phyloP scores from a whole-genome alignment of 2,113 vertebrate genomes.

The Syngnathus scovelli region DNA sequence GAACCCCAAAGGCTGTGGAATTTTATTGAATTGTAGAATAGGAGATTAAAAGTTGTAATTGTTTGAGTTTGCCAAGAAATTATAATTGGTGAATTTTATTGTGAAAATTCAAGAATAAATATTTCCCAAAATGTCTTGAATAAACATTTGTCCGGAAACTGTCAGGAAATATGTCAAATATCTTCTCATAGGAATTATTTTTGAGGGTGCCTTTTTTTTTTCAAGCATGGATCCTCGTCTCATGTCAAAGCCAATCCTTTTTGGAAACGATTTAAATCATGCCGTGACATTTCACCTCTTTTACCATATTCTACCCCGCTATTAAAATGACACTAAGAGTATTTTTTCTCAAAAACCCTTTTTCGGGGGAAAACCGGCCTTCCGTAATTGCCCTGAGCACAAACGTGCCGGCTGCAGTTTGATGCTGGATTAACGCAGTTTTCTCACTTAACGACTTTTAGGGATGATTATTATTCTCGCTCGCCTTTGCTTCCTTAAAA shows the following conservation, averaged over 20 bases:
- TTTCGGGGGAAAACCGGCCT: slow-evolving; percentile 1
- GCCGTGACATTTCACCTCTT: not conserved
- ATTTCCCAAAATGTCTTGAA: too few species aligned
- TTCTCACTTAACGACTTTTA: slow-evolving; percentile 58
- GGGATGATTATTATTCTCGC: slow-evolving; percentile 50
- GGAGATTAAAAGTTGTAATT: too few species aligned
- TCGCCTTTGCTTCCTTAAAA: slow-evolving; percentile 41
- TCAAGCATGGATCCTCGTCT: too few species aligned
- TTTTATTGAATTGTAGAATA: too few species aligned
- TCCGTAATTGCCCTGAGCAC: slow-evolving; percentile 18
- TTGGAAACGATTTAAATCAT: not conserved
- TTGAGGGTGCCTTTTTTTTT: too few species aligned
- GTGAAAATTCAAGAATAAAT: too few species aligned
- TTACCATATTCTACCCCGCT: not conserved
- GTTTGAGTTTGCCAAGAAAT: too few species aligned
- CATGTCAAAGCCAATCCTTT: not conserved
- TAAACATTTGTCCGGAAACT: too few species aligned
- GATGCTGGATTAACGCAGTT: slow-evolving; percentile 38
- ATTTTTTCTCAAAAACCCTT: slow-evolving; percentile 2
- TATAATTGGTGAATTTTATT: too few species aligned
- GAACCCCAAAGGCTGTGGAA: not conserved
- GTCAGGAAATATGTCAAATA: too few species aligned
- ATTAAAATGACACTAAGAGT: not conserved
- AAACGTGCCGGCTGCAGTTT: slow-evolving; percentile 27
- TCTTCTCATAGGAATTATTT: too few species aligned